Percentiles rank a stretch among this genome's conserved stretches.
Conservation (phyloP, 2,797 vertebrate species). For the Craterocephalus amniculus region DNA sequence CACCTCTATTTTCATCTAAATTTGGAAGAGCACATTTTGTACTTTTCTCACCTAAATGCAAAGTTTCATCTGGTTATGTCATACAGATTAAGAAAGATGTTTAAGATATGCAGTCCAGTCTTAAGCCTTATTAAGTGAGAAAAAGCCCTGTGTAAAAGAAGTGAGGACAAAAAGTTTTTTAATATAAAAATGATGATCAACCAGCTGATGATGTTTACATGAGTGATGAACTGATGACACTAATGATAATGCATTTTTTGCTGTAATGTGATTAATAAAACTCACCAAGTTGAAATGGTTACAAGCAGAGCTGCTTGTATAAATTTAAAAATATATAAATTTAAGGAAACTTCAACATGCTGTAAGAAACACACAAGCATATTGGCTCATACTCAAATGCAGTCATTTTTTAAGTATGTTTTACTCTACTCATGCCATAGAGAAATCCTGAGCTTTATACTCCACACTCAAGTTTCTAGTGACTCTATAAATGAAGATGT, state of each 20-base stretch:
- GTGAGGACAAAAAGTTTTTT: slow-evolving; percentile 8
- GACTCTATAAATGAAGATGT: background rate
- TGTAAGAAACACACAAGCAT: slow-evolving; percentile 37
- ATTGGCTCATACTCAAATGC: background rate
- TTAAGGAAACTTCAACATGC: slow-evolving; percentile 43
- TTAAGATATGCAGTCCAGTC: slow-evolving; percentile 7
- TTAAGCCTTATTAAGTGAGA: slow-evolving; percentile 14
- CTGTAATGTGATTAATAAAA: slow-evolving; percentile 62
- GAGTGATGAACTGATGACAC: slow-evolving; percentile 37
- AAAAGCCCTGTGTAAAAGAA: slow-evolving; percentile 21
- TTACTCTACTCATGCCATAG: background rate
- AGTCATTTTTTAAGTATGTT: background rate
- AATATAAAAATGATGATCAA: slow-evolving; percentile 26
- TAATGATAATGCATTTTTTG: slow-evolving; percentile 52
- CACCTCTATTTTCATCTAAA: background rate
- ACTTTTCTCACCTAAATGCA: background rate
- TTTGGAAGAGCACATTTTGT: background rate
- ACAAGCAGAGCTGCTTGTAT: slow-evolving; percentile 12
- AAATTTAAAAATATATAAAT: slow-evolving; percentile 16
- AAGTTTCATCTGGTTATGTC: slow-evolving; percentile 16
- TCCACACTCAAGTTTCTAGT: background rate
- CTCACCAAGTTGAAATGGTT: slow-evolving; percentile 52
- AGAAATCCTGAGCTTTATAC: background rate
- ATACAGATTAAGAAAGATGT: slow-evolving; percentile 10
- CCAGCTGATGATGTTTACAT: slow-evolving; percentile 36